Evolutionary conservation across 1,140 invertebrate genomes (phyloP).

Genomic region (Drosophila cardini): DNA sequence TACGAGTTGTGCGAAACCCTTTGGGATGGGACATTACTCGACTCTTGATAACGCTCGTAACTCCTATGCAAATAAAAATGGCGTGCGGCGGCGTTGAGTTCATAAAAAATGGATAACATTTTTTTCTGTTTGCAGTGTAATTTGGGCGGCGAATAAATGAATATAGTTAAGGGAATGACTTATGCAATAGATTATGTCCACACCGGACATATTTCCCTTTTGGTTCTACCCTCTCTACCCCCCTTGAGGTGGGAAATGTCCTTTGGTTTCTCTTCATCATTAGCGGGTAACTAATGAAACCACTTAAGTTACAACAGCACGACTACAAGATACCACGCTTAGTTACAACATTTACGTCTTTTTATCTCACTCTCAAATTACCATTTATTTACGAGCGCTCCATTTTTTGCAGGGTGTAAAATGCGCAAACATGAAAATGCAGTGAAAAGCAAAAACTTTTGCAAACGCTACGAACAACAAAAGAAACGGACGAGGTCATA

Average conservation of each 20-base stretch:
- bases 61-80: slow-evolving; percentile 59
- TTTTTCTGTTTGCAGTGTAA: slow-evolving; percentile 66
- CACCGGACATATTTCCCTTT: slow-evolving; percentile 6
- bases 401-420: slow-evolving; percentile 15
- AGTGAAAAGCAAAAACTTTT: slow-evolving; percentile 30
- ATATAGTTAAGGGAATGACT: slow-evolving; percentile 35
- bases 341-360: neutral
- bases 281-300: neutral
- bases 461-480: slow-evolving; percentile 34
- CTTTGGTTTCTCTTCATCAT: neutral
- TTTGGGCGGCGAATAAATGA: slow-evolving; percentile 55
- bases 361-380: neutral
- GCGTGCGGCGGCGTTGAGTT: slow-evolving; percentile 44
- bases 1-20: slow-evolving; percentile 3
- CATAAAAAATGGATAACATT: slow-evolving; percentile 69
- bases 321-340: slow-evolving; percentile 1
- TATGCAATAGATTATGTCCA: slow-evolving; percentile 45
- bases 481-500: slow-evolving; percentile 42
- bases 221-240: neutral
- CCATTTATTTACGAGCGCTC: neutral
- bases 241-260: slow-evolving; percentile 4
- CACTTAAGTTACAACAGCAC: neutral
- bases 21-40: slow-evolving; percentile 32
- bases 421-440: slow-evolving; percentile 44
- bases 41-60: slow-evolving; percentile 51